Conservation (phyloP, 2,113 vertebrate genomes). For the Alectura lathami region DNA sequence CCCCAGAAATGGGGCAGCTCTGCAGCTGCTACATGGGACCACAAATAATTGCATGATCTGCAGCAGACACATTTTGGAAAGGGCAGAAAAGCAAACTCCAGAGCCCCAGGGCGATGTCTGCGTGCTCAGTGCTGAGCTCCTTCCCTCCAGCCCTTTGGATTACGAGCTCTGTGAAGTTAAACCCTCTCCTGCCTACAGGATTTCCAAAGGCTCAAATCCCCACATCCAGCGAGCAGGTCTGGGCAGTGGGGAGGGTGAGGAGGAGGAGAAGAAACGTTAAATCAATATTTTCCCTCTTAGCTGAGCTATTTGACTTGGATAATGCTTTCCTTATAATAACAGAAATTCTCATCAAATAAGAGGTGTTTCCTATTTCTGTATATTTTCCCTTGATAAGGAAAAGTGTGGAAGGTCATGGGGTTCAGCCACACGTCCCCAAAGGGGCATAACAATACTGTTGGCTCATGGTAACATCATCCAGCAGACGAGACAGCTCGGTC, state of each 20-base stretch:
- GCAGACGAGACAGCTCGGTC: conserved; percentile 34
- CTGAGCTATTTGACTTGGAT: conserved; percentile 52
- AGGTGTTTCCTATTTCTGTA: conserved; percentile 35
- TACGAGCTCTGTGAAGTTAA: background rate
- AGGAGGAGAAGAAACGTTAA: conserved; percentile 38
- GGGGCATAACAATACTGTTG: conserved; percentile 56
- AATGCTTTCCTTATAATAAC: conserved; percentile 49
- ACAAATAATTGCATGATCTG: background rate
- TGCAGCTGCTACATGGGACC: background rate
- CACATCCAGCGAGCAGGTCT: background rate
- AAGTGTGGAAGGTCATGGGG: conserved; percentile 35
- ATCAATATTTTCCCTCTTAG: conserved; percentile 56
- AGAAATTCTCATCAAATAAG: conserved; percentile 35
- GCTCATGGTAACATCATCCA: conserved; percentile 58
- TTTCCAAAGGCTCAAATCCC: background rate
- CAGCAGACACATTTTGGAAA: background rate
- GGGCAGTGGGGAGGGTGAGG: background rate
- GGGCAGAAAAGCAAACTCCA: background rate
- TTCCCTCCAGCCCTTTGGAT: background rate
- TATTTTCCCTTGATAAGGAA: conserved; percentile 47
- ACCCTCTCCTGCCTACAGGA: background rate
- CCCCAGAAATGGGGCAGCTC: background rate
- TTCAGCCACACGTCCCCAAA: conserved; percentile 20
- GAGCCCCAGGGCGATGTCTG: background rate
- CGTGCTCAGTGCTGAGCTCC: background rate